Base-by-base conservation (phyloP, 2,113 vertebrate genomes). In the Upupa epops region DNA sequence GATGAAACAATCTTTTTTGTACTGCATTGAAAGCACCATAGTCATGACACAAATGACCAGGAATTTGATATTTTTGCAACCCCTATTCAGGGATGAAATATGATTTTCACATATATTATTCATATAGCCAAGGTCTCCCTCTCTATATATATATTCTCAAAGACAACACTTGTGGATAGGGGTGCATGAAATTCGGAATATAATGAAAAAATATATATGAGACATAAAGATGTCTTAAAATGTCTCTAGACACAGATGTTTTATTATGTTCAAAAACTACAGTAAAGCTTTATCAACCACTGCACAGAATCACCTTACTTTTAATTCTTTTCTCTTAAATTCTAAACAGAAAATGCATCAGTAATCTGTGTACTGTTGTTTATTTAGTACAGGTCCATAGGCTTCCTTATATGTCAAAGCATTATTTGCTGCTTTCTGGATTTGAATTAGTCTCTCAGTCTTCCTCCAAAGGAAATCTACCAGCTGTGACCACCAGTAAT, bases 381-480 rank as follows among this genome's bases (percentile, higher is more conserved):
- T 84, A 51, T 78, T 82, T 86, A 69, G 63, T 59, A 73, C 6
- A 46, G 13, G 14, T 66, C 31, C 25, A n/a, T 17, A 81, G 31
- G 4, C 7, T 68, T 86, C 76, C 64, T 52, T 86, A 74, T 40
- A 58, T 75, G 88, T 74, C 70, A 92, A 84, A 83, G 66, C 31
- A 72, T 19, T 51, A 86, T 92, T 93, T 93, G 22, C 40, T 72
- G 28, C 65, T 90, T 88, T 92, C 66, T 72, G 70, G 28, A 59
- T 82, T 51, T 86, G 86, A 94, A 88, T 88, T 91, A 78, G 61
- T 75, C 42, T 93, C 49, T 81, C 83, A 90, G 1, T 90, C 83
- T 90, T 94, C 9, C 66, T 78, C 58, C 42, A 88, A 34, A n/a
- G 84, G 73, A 86, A 93, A 84, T 51, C 83, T 74, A 65, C 88